A percentile compares a stretch with the other conserved stretches of the same genome.
Evolutionary conservation across 2,113 vertebrate species (phyloP).

Genomic region (Dryoscopus gambensis): DNA sequence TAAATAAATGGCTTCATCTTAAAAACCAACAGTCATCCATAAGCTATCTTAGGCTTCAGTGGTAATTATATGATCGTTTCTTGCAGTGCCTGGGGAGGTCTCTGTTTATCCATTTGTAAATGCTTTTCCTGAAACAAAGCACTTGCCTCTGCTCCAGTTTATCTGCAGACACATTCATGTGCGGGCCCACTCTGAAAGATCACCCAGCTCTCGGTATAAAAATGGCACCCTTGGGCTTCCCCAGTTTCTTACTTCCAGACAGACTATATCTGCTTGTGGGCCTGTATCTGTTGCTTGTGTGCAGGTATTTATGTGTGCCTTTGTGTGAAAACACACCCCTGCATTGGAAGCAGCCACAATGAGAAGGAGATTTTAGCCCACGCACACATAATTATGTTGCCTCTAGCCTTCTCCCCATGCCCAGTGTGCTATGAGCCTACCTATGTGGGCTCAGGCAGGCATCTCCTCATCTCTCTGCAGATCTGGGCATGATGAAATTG

Average conservation of each 20-base stretch:
- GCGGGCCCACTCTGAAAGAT: neutral
- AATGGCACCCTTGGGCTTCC: neutral
- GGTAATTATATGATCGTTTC: neutral
- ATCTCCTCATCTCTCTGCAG: neutral
- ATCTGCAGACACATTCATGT: neutral
- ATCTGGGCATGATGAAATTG: neutral
- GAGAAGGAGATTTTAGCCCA: neutral
- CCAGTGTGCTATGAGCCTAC: neutral
- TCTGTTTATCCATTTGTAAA: neutral
- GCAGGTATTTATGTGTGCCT: neutral
- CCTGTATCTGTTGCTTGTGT: neutral
- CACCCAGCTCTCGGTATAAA: neutral
- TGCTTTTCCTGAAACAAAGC: neutral
- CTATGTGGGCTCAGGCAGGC: fast-evolving
- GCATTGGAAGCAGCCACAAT: neutral
- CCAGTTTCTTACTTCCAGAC: neutral
- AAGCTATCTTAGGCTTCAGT: neutral
- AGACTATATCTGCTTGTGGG: neutral
- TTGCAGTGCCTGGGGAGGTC: neutral
- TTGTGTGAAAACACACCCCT: neutral
- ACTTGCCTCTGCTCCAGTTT: neutral
- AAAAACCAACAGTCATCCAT: neutral
- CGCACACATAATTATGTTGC: neutral
- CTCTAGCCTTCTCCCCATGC: neutral
- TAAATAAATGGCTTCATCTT: neutral